These are phyloP conservation scores for Drosophila carrolli DNA, from an alignment of 1,140 invertebrate genomes.

Conservation along the genomic window DNA sequence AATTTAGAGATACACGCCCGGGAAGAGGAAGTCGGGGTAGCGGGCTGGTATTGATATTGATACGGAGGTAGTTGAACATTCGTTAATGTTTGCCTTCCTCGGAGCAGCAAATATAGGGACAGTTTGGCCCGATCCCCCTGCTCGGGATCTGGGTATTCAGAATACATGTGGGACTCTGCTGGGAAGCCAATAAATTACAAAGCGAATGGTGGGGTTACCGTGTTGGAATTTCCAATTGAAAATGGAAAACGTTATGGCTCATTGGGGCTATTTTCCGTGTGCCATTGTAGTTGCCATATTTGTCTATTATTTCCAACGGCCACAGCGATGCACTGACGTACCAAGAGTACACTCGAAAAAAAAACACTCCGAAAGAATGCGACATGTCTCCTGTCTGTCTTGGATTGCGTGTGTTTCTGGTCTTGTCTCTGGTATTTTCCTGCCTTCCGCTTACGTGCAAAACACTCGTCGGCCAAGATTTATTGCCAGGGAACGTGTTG, in stretches of 20 bases:
- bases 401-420: constrained; percentile 16
- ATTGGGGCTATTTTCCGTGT: constrained; percentile 43
- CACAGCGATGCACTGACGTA: constrained; percentile 10
- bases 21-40: not conserved
- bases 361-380: constrained; percentile 10
- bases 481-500: constrained; percentile 67
- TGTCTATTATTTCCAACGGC: constrained; percentile 40
- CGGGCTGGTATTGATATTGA: constrained; percentile 54
- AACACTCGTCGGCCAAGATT: constrained; percentile 63
- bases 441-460: constrained; percentile 59
- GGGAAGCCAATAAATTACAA: constrained; percentile 60
- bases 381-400: constrained; percentile 42
- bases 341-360: constrained; percentile 31
- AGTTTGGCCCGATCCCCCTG: constrained; percentile 14
- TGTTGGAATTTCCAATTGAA: constrained; percentile 45
- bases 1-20: constrained; percentile 70
- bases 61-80: constrained; percentile 50
- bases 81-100: constrained; percentile 55
- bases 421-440: constrained; percentile 15
- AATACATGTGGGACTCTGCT: constrained; percentile 24
- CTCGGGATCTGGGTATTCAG: not conserved
- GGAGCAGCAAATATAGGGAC: constrained; percentile 56
- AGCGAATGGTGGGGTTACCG: constrained; percentile 1
- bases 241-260: constrained; percentile 35
- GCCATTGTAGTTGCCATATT: constrained; percentile 42